Base-by-base conservation (phyloP, 2,797 vertebrate genomes). In the Taenioides sp. region DNA sequence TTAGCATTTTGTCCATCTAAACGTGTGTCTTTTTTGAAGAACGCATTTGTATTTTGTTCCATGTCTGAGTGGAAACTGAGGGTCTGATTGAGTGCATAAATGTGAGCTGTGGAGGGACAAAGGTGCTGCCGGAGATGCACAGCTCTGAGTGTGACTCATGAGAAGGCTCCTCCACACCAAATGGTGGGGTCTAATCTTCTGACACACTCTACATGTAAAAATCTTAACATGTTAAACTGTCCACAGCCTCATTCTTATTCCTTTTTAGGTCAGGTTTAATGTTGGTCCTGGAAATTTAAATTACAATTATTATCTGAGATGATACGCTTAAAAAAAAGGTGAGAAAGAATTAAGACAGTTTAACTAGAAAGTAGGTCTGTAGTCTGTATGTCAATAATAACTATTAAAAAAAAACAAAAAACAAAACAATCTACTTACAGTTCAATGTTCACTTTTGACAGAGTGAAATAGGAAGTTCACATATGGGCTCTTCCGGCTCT, bases 141-240 rank as follows among this genome's bases (percentile, higher is more conserved):
- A 65, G 75, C 81, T 77, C 71, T 71, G 69, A 66, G 71, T 73
- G 73, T 86, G 89, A 89, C 80, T 83, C 78, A 80, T 59, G 23
- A 37, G 43, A 49, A 84, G 62, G 82, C 84, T 84, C 78, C 84
- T 83, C 83, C 85, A 80, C 83, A 87, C 71, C 81, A 88, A 87
- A 84, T 83, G 84, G 73, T 79, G 80, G 31, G 23, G 55, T 54
- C 23, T 73, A 34, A 34, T 50, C 17, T 55, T 55, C 22, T 11
- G 54, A 23, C 52, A 43, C 40, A 43, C 11, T 0, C 14, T 22
- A 4, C 54, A 55, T 55, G 18, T 11, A 55, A 23, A 20, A 55
- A 55, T 23, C 7, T 55, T 23, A 55, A 55, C 22, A 47, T 47
- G 14, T 47, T 47, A 47, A 43, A 47, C 12, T 16, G 43, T 47